These are phyloP conservation scores for Lomographa bimaculata DNA, from an alignment of 2,888 invertebrate species.

Conservation along the genomic window DNA sequence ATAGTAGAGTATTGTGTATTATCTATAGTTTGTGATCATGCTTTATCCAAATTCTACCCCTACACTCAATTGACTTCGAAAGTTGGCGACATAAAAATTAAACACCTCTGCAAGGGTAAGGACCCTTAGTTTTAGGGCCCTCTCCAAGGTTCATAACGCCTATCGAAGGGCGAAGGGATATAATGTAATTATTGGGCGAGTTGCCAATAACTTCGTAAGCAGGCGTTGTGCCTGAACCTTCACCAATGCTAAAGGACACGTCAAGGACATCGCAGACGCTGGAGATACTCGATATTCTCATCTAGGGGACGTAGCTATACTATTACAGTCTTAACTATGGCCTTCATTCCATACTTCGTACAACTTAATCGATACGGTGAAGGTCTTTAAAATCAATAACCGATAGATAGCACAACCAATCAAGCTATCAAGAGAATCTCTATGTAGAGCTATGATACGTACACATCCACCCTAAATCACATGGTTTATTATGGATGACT, in stretches of 20 bases:
- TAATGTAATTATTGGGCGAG: slow-evolving; percentile 41
- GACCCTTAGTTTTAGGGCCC: no score
- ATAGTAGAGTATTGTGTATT: no score
- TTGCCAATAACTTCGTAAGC: slow-evolving; percentile 49
- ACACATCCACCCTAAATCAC: no score
- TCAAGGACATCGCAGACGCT: slow-evolving; percentile 32
- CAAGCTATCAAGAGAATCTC: background rate
- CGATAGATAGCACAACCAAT: background rate
- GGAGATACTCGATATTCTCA: slow-evolving; percentile 2
- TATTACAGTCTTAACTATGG: background rate
- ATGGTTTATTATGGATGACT: no score
- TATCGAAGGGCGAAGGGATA: slow-evolving; percentile 34
- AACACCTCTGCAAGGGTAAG: no score
- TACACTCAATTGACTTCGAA: no score
- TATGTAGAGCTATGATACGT: no score
- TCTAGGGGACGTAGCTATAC: background rate
- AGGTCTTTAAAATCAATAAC: slow-evolving; percentile 13
- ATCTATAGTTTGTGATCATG: no score
- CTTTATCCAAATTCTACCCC: no score
- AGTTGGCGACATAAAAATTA: no score
- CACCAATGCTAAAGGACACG: slow-evolving; percentile 34
- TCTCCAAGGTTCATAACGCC: slow-evolving; percentile 3
- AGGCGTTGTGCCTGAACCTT: slow-evolving; percentile 41
- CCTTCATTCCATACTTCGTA: background rate
- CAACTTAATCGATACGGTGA: slow-evolving; percentile 4